These are phyloP conservation scores for Bruchidius siliquastri DNA, from an alignment of 2,888 invertebrate genomes.

Conservation along the genomic window DNA sequence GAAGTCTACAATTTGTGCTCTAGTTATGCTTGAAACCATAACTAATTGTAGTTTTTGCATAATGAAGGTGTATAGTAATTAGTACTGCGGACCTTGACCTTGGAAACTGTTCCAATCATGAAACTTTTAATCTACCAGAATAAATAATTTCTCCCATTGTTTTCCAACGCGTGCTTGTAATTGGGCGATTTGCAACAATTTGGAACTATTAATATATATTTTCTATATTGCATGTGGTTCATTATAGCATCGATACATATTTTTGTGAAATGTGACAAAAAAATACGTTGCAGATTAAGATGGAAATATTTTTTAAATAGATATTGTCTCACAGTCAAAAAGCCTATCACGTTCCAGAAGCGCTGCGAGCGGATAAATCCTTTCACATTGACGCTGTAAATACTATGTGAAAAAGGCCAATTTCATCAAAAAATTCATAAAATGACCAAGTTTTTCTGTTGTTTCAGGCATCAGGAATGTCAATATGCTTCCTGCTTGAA, in stretches of 20 bases:
- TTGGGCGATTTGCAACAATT: too few species aligned
- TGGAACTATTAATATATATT: too few species aligned
- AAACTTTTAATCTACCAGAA: not conserved
- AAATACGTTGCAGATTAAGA: too few species aligned
- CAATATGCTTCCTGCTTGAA: slow-evolving; percentile 67
- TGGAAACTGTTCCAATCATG: not conserved
- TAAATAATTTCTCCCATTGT: not conserved
- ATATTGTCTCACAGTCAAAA: too few species aligned
- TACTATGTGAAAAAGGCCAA: too few species aligned
- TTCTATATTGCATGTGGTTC: too few species aligned
- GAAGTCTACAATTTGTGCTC: not conserved
- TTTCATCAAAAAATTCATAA: not conserved
- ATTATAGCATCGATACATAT: too few species aligned
- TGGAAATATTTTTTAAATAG: too few species aligned
- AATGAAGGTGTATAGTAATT: not conserved
- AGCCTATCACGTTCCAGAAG: too few species aligned
- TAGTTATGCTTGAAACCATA: not conserved
- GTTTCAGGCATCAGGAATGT: slow-evolving; percentile 61
- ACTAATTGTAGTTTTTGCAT: not conserved
- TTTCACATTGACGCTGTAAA: too few species aligned
- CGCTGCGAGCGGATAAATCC: too few species aligned
- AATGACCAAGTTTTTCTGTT: slow-evolving; percentile 27
- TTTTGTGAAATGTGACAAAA: too few species aligned
- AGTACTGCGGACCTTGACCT: not conserved
- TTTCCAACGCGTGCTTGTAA: not conserved